Evolutionary conservation across 30 jellyfish, hydroid and myxozoan species (phyloP), one percentile per base, ranked within the genome.

Genomic region (Catostylus mosaicus): DNA sequence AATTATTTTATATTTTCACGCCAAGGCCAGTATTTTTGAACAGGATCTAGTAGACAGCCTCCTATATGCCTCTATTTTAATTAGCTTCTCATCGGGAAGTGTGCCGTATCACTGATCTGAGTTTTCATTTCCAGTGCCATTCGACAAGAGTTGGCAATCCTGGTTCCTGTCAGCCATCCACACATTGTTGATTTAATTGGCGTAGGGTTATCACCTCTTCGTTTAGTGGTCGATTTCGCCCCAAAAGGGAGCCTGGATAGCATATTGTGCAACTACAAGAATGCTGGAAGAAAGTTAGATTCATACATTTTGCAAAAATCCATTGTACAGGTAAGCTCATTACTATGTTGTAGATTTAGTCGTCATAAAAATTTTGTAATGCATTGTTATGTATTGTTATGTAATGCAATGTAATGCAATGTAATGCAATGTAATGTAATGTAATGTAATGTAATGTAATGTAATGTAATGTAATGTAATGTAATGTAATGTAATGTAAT

Each of bases 101-200:
- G n/a, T n/a, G n/a, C n/a, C n/a, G 19, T 14, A 24, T 33, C 19
- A 68, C 52, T 57, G 7, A 10, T 22, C 34, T 32, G n/a, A n/a
- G n/a, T 30, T 48, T 9, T 50, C 10, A 27, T 75, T 88, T 83
- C 12, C 80, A 94, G 99, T 73, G 68, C 82, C 64, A 74, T 94
- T 23, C 96, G 99, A 5, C 99, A 94, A 37, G 99, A 94, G 84
- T 73, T 94, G 19, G 66, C 99, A 23, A 94, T 94, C 36, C 84
- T 94, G 38, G 90, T 88, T 33, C 95, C 97, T 0, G 85, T 94
- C 52, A 84, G 71, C 30, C 99, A 94, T 67, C 73, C 50, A 3
- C 82, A 94, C 74, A 74, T 94, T 20, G 54, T 94, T 2, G 72
- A 75, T 22, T 68, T 94, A 64, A 31, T 83, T 45, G 99, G 99